phyloP scores from a whole-genome alignment of 2,888 invertebrate species.

The Dorcus hopei region DNA sequence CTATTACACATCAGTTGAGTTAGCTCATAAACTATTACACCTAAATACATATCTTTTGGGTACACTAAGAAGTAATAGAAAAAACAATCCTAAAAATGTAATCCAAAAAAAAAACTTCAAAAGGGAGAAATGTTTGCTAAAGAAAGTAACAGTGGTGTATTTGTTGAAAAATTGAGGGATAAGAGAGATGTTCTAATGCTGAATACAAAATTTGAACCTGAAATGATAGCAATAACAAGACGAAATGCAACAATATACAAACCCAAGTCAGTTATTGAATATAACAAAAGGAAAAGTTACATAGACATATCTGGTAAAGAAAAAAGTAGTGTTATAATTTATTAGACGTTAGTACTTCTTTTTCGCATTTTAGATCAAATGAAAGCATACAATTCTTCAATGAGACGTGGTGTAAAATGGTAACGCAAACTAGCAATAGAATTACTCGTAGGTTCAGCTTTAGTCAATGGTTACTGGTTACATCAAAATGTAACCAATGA shows the following conservation, averaged over 20 bases:
- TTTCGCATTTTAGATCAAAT: too few species aligned
- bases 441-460: too few species aligned
- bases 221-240: conserved; percentile 2
- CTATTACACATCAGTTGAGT: background rate
- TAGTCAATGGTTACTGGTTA: too few species aligned
- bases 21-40: background rate
- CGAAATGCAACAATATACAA: conserved; percentile 13
- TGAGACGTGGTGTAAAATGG: too few species aligned
- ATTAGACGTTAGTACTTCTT: too few species aligned
- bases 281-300: conserved; percentile 17
- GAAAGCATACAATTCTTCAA: too few species aligned
- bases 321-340: too few species aligned
- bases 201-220: conserved; percentile 7
- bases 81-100: conserved; percentile 22
- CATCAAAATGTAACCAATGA: too few species aligned
- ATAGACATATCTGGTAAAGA: too few species aligned
- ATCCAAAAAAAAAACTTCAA: conserved; percentile 5
- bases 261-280: conserved; percentile 14
- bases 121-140: background rate
- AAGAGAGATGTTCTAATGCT: conserved; percentile 15
- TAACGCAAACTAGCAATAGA: too few species aligned
- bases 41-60: conserved; percentile 21
- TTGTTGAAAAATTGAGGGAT: conserved; percentile 16
- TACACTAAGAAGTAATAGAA: conserved; percentile 24
- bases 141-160: background rate